A percentile compares a stretch with the other conserved stretches of the same genome.
These are phyloP conservation scores for Mellivora capensis DNA, from an alignment of 2,113 vertebrate genomes.

Conservation along the genomic window DNA sequence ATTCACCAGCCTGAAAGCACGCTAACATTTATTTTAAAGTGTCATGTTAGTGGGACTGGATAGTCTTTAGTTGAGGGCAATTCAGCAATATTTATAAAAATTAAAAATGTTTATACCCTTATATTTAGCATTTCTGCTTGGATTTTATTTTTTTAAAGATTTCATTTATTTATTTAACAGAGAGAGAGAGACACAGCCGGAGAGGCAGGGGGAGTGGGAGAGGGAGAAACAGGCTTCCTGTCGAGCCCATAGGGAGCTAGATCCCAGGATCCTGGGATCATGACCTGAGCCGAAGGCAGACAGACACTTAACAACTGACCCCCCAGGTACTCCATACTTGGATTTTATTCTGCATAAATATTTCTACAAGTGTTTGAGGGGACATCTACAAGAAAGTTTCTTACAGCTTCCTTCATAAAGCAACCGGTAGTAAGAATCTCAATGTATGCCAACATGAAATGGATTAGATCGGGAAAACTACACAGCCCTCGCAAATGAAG, in stretches of 20 bases:
- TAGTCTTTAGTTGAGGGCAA: background rate
- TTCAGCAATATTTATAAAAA: constrained; percentile 2
- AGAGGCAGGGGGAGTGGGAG: no score
- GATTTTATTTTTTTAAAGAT: background rate
- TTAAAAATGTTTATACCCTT: background rate
- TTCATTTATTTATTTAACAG: no score
- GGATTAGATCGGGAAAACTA: background rate
- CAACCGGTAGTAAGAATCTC: background rate
- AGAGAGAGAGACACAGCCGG: no score
- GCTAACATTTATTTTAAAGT: background rate
- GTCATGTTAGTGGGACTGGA: background rate
- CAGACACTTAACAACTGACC: no score
- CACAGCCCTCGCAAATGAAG: background rate
- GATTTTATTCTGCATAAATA: background rate
- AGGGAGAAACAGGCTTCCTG: no score
- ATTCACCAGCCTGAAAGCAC: background rate
- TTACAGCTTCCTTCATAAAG: background rate
- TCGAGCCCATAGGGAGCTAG: no score
- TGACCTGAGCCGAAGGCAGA: no score
- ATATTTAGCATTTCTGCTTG: background rate
- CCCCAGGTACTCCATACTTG: background rate
- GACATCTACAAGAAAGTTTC: background rate
- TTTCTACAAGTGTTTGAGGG: background rate
- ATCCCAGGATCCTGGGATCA: no score
- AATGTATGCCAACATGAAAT: background rate